Percentiles rank a stretch among this genome's conserved stretches.
These are phyloP conservation scores for Habropoda laboriosa DNA, from an alignment of 1,140 invertebrate genomes.

Conservation along the genomic window DNA sequence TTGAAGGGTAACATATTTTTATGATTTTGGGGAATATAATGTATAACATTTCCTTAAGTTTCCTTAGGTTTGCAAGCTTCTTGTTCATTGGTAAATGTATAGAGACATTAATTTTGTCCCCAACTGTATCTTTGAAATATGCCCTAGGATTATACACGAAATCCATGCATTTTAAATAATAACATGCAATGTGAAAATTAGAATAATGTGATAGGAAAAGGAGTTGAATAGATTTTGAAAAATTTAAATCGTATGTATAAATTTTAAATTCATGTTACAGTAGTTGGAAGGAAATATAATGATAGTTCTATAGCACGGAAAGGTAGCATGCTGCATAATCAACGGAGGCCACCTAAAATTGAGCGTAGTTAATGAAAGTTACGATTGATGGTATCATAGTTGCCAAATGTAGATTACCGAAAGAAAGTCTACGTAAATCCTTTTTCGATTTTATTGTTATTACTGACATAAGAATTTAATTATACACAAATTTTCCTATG, in stretches of 20 bases:
- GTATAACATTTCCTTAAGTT: neutral
- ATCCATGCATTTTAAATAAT: constrained; percentile 7
- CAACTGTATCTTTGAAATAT: neutral
- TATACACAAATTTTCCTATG: constrained; percentile 54
- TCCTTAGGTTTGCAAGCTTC: neutral
- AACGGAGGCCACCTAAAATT: constrained; percentile 27
- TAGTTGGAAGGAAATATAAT: neutral
- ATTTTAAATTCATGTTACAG: neutral
- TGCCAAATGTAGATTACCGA: constrained; percentile 53
- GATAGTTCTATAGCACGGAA: constrained; percentile 15
- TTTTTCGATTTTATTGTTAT: constrained; percentile 70
- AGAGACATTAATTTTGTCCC: constrained; percentile 1
- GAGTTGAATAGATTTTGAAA: too few relatives aligned
- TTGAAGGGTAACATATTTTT: too few relatives aligned
- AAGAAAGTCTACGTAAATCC: constrained; percentile 57
- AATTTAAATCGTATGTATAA: too few relatives aligned
- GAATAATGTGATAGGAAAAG: neutral
- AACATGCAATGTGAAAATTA: neutral
- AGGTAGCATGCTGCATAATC: constrained; percentile 57
- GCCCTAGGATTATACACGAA: neutral
- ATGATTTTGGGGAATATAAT: neutral
- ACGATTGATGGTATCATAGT: constrained; percentile 64
- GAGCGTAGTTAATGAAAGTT: constrained; percentile 54
- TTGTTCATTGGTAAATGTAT: neutral
- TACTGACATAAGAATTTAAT: constrained; percentile 64